Evolutionary conservation across 2,113 vertebrate genomes (phyloP).

Genomic region (Irena cyanogastra): DNA sequence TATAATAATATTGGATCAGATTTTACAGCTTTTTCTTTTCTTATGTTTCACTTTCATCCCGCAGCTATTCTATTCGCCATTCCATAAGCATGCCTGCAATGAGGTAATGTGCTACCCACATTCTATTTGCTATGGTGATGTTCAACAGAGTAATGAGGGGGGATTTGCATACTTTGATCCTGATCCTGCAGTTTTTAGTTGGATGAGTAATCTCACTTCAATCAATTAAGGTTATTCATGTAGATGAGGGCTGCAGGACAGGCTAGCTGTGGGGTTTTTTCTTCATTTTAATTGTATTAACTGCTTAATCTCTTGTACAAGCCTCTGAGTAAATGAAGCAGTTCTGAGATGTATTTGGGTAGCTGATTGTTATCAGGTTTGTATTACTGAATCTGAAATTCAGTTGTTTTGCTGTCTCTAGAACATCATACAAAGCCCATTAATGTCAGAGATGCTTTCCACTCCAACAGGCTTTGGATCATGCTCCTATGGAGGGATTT

Average conservation of each 20-base stretch:
- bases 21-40: slow-evolving; percentile 38
- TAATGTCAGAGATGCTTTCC: slow-evolving; percentile 25
- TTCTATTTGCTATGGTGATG: not conserved
- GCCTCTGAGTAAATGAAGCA: not conserved
- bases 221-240: not conserved
- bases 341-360: not conserved
- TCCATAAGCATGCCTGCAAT: slow-evolving; percentile 97
- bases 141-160: not conserved
- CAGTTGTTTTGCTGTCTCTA: not conserved
- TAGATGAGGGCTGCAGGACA: not conserved
- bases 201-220: not conserved
- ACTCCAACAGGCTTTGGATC: slow-evolving; percentile 24
- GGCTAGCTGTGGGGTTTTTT: not conserved
- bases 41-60: slow-evolving; percentile 69
- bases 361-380: not conserved
- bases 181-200: not conserved
- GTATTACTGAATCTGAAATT: not conserved
- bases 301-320: not conserved
- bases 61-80: slow-evolving; percentile 92
- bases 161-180: not conserved
- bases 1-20: not conserved
- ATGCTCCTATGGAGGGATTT: not conserved
- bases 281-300: slow-evolving; percentile 13
- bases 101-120: slow-evolving; percentile 81
- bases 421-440: slow-evolving; percentile 27